Base-by-base conservation (phyloP, 2,888 invertebrate genomes). In the Melitaea athalia region DNA sequence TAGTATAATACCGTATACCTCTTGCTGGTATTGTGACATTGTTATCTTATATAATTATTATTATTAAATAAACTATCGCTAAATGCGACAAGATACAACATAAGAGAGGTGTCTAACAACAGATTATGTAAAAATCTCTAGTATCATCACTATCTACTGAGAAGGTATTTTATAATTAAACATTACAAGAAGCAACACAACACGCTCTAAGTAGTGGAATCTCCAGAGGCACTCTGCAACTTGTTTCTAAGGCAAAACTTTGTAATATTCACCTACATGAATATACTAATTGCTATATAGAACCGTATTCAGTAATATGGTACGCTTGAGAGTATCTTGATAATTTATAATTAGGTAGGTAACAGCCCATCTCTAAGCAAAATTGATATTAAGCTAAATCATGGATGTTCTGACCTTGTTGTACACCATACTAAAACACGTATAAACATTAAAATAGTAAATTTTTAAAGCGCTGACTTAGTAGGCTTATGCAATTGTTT, bases 191-290 rank as follows among this genome's bases (percentile, higher is more conserved):
- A 55, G 52, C 55, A 55, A 55, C 63, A 57, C 57, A 64, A 64
- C 59, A 57, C 33, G 38, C 53, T 60, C 53, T 65, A 52, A 65
- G 65, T 65, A 62, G 52, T 38, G 60, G 53, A 60, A 60, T 60
- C 69, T 69, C 69, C n/a, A 59, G 63, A 66, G 69, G 63, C 63
- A 53, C 59, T 66, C 42, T 69, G 60, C 53, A 69, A 63, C 45
- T 63, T 55, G 59, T 59, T 69, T 59, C 62, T 61, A 49, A 62
- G 50, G 65, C 43, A 49, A 64, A 59, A 68, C 64, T 64, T 68
- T 53, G 63, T 68, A 68, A 64, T 68, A 64, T 68, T 68, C 68
- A 60, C 61, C 63, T 43, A 53, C 63, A 24, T 42, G 64, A 64
- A 59, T 64, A 59, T 59, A 60, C 52, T 66, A 66, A 66, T 60